phyloP scores from a whole-genome alignment of 2,888 invertebrate genomes.

The Acronicta leporina region DNA sequence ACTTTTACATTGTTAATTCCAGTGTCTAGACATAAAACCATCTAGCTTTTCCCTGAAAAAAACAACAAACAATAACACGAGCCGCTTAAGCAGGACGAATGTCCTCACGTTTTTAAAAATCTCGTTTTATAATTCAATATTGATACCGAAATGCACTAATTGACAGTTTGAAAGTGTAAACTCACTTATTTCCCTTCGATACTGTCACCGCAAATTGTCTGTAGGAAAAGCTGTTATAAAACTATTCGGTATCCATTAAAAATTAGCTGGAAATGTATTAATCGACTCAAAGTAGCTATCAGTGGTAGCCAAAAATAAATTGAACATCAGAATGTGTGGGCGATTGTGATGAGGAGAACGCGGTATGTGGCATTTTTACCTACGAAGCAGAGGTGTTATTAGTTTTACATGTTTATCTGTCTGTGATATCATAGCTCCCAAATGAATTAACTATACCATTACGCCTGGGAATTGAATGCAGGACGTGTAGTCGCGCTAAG shows the following conservation, averaged over 20 bases:
- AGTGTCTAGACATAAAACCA: neutral
- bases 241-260: constrained; percentile 70
- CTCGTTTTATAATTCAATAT: constrained; percentile 52
- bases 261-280: constrained; percentile 73
- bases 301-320: constrained; percentile 67
- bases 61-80: constrained; percentile 3
- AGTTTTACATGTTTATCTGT: too few species aligned
- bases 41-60: neutral
- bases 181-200: constrained; percentile 48
- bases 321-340: constrained; percentile 62
- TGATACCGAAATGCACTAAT: constrained; percentile 53
- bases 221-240: constrained; percentile 52
- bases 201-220: constrained; percentile 61
- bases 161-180: constrained; percentile 62
- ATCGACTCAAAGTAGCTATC: constrained; percentile 70
- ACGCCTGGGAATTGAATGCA: too few species aligned
- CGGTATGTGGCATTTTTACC: constrained; percentile 38
- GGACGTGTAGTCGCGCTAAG: too few species aligned
- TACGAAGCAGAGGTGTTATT: too few species aligned
- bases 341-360: constrained; percentile 26
- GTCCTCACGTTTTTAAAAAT: constrained; percentile 43
- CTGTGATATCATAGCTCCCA: too few species aligned
- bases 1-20: neutral
- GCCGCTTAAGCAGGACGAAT: neutral
- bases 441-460: too few species aligned